Conservation (phyloP, 2,888 invertebrate genomes). For the Microctonus hyperodae region DNA sequence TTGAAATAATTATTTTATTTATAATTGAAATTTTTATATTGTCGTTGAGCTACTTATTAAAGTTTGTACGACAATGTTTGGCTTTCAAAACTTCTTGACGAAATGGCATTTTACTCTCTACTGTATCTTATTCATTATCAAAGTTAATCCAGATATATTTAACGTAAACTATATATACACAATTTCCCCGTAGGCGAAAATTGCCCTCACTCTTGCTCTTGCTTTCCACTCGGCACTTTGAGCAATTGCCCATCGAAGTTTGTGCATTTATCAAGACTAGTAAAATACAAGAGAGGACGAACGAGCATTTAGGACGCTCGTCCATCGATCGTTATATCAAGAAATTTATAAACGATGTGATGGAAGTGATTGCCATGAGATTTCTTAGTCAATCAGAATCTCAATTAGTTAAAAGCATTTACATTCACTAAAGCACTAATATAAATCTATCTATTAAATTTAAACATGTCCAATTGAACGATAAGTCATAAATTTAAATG, state of each 20-base stretch:
- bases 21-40: neutral
- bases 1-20: neutral
- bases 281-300: neutral
- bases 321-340: conserved; percentile 22
- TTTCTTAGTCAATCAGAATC: neutral
- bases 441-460: neutral
- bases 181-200: conserved; percentile 17
- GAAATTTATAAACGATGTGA: conserved; percentile 17
- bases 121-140: conserved; percentile 32
- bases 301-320: neutral
- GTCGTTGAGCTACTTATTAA: neutral
- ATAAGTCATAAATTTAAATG: neutral
- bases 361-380: neutral
- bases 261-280: conserved; percentile 32
- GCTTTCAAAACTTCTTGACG: conserved; percentile 4
- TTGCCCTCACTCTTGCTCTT: conserved; percentile 28
- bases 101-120: neutral
- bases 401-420: conserved; percentile 9
- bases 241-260: conserved; percentile 33
- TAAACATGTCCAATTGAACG: conserved; percentile 5
- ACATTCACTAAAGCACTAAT: neutral
- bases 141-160: conserved; percentile 21
- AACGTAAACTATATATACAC: neutral
- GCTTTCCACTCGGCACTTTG: conserved; percentile 20
- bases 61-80: neutral